Evolutionary conservation across 2,797 vertebrate species (phyloP), one percentile per base, ranked within the genome.

Genomic region (Megaceryle alcyon): DNA sequence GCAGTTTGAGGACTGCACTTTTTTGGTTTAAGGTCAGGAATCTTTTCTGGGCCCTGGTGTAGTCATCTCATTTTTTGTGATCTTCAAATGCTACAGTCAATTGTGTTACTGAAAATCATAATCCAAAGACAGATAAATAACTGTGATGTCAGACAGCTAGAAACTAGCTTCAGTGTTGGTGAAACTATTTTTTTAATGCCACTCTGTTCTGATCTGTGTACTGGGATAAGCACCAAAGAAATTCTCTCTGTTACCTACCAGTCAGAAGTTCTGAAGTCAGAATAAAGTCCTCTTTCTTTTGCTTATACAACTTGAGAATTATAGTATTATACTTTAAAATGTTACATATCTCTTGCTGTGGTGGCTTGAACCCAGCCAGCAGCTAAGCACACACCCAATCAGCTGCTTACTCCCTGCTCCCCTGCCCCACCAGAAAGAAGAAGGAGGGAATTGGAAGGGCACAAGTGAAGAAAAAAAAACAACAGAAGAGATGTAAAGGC

Each of bases 371-470:
- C 19, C 11, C 29, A 49, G 35, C 1, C 28, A 48, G 43, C 8
- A 63, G 23, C 23, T 63, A 25, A 44, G 37, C 3, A 19, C 15
- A 7, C 25, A 25, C 6, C 16, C 33, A 46, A 61, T 49, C 12
- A 26, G 20, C 53, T 35, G 48, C 21, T 70, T 23, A 2, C 5
- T 9, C 49, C 26, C 49, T 12, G 8, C 37, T 2, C 29, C 29
- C 29, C 1, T 10, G 9, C 31, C 12, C 54, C 18, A 20, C 18
- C 54, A 18, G 29, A 0, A 3, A 23, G 23, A 29, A 18, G 7
- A 11, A 13, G 31, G 11, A 72, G 14, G 60, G 60, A 79, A 61
- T 1, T 60, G 56, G 20, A 84, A 77, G 15, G 29, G 14, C 35
- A 39, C 13, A 48, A 10, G 20, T n/a, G 29, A 25, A 70, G 17